Conservation (phyloP, 2,888 invertebrate genomes). For the Rotaria macrura region DNA sequence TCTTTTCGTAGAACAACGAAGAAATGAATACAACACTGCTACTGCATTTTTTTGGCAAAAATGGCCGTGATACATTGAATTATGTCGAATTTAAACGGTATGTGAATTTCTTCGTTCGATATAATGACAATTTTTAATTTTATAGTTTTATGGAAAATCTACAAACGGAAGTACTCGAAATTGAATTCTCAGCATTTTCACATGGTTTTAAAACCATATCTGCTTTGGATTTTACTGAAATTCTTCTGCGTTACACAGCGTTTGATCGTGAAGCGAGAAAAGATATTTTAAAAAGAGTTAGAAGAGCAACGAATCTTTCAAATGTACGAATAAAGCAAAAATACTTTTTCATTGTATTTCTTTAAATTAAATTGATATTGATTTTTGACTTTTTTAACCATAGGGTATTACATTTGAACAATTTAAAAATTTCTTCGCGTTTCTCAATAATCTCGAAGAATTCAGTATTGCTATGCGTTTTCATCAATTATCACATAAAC, state of each 20-base stretch:
- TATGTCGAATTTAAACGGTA: slow-evolving; percentile 76
- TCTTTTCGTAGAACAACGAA: background rate
- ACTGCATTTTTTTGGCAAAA: slow-evolving; percentile 85
- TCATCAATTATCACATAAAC: slow-evolving; percentile 87
- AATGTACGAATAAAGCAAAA: background rate
- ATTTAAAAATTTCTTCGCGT: slow-evolving; percentile 89
- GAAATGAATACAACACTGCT: slow-evolving; percentile 70
- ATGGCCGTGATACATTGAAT: slow-evolving; percentile 72
- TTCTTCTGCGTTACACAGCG: slow-evolving; percentile 62
- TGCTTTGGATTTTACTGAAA: slow-evolving; percentile 89
- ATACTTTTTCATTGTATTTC: no score
- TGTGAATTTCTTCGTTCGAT: background rate
- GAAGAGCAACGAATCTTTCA: slow-evolving; percentile 57
- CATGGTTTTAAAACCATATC: slow-evolving; percentile 81
- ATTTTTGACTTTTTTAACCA: no score
- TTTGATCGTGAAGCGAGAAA: slow-evolving; percentile 77
- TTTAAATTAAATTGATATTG: background rate
- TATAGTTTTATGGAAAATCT: slow-evolving; percentile 81
- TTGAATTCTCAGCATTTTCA: slow-evolving; percentile 90
- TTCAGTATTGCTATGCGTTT: slow-evolving; percentile 93
- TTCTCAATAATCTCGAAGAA: slow-evolving; percentile 90
- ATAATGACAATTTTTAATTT: background rate
- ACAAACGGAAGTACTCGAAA: slow-evolving; percentile 84
- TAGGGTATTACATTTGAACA: slow-evolving; percentile 78
- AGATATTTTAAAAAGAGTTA: slow-evolving; percentile 73